Evolutionary conservation across 2,888 invertebrate genomes (phyloP).

Genomic region (Caenorhabditis uteleia): DNA sequence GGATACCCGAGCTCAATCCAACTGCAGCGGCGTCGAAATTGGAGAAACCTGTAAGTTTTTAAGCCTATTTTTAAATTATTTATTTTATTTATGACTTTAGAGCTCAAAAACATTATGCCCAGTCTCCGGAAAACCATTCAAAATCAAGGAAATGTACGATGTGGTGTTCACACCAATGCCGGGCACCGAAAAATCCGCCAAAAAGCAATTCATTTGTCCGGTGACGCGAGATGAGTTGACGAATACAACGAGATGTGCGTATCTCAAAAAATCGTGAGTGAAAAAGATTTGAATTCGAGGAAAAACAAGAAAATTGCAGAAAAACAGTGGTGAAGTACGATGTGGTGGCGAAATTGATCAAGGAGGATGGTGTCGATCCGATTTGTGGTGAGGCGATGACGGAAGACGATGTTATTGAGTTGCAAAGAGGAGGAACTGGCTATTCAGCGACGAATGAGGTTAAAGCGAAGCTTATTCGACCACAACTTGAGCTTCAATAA

Average conservation of each 20-base stretch:
- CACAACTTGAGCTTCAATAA: constrained; percentile 59
- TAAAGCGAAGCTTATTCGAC: constrained; percentile 63
- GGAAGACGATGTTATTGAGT: constrained; percentile 87
- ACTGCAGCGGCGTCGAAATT: constrained; percentile 80
- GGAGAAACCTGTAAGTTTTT: constrained; percentile 77
- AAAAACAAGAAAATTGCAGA: constrained; percentile 73
- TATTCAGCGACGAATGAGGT: constrained; percentile 65
- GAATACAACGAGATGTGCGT: constrained; percentile 91
- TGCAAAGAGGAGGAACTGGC: constrained; percentile 83
- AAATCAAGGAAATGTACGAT: constrained; percentile 88
- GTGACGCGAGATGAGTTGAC: constrained; percentile 93
- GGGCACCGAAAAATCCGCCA: constrained; percentile 78
- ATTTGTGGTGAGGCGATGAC: constrained; percentile 78
- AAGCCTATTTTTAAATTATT: constrained; percentile 2
- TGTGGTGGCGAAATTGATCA: constrained; percentile 92
- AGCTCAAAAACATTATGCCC: constrained; percentile 82
- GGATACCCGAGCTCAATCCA: constrained; percentile 86
- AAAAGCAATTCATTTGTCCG: constrained; percentile 90
- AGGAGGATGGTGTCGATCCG: constrained; percentile 95
- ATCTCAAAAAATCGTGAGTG: constrained; percentile 82
- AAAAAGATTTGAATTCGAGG: neutral
- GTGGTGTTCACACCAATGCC: constrained; percentile 90
- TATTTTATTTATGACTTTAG: constrained; percentile 67
- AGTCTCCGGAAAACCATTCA: constrained; percentile 83
- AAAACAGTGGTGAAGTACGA: constrained; percentile 94